Base-by-base conservation (phyloP, 2,113 vertebrate genomes). In the Alexandromys fortis region DNA sequence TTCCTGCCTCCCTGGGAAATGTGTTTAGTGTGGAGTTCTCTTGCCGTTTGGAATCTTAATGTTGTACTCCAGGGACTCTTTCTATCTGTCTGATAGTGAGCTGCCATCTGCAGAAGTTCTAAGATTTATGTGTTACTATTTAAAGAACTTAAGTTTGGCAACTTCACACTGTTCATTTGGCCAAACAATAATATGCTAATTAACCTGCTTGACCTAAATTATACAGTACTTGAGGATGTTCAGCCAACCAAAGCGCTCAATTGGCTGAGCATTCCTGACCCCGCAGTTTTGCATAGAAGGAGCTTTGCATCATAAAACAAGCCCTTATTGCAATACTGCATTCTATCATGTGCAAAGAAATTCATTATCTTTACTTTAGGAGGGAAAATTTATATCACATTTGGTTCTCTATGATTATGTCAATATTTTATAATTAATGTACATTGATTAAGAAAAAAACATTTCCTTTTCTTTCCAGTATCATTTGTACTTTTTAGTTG, bases 111-210 rank as follows among this genome's bases (percentile, higher is more conserved):
- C 93, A 55, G 63, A 94, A 97, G 90, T 3, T 0, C 91, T 81
- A 98, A 98, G 98, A 99, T 98, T 98, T 98, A 98, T 98, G 97
- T 88, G 93, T 90, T 97, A 90, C 98, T 98, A 98, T 98, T 98
- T 98, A 98, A 98, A 97, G 96, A 96, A 95, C 94, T 95, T 92
- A 87, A 95, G 90, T 98, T 98, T 98, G 97, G 96, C 98, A 98
- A 93, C 86, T 97, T 82, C 61, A 17, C 65, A 67, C 96, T 98
- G 95, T 96, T 98, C 97, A 97, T 98, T 98, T 98, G 95, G 97
- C 97, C 94, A 98, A 98, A 98, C 96, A 97, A 86, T 97, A 98
- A 96, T 98, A 97, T 96, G 97, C 97, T 98, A 98, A 98, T 98
- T 98, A 98, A 98, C 98, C 98, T 95, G 94, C 95, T 96, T 98